Percentiles rank a stretch among this genome's conserved stretches.
Conservation (phyloP, 2,113 vertebrate genomes). For the Tragelaphus buxtoni region DNA sequence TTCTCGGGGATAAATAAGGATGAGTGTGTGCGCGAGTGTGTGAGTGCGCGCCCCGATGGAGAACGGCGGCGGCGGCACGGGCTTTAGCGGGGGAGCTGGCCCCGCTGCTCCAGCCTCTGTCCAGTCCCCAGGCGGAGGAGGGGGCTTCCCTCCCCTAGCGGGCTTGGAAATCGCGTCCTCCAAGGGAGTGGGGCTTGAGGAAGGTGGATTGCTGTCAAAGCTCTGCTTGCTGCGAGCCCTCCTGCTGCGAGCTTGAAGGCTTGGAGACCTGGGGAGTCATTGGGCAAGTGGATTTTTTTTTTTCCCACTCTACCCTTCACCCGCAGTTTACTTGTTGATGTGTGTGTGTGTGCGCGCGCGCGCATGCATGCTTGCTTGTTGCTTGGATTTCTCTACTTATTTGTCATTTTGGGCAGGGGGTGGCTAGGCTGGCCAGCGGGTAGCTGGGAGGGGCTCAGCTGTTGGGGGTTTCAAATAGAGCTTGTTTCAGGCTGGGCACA, state of each 20-base stretch:
- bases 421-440: slow-evolving; percentile 1
- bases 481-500: slow-evolving; percentile 67
- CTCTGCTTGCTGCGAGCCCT: not conserved
- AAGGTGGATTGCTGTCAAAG: slow-evolving; percentile 46
- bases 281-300: not conserved
- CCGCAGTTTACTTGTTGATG: not conserved
- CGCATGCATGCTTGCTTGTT: not conserved
- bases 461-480: slow-evolving; percentile 74
- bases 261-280: not conserved
- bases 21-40: not conserved
- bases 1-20: slow-evolving; percentile 48
- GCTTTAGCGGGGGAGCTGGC: not conserved
- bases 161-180: not conserved
- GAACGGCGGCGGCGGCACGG: not conserved
- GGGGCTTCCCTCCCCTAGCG: not conserved
- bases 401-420: slow-evolving; percentile 58
- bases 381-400: slow-evolving; percentile 63
- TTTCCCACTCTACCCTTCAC: not conserved
- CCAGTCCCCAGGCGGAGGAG: not conserved
- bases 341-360: too few relatives aligned
- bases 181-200: not conserved
- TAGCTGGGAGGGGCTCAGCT: slow-evolving; percentile 63
- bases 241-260: not conserved
- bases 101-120: not conserved
- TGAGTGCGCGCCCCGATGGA: not conserved